A percentile compares a stretch with the other conserved stretches of the same genome.
phyloP scores from a whole-genome alignment of 2,888 invertebrate genomes.

The Lepidochrysops patricia region DNA sequence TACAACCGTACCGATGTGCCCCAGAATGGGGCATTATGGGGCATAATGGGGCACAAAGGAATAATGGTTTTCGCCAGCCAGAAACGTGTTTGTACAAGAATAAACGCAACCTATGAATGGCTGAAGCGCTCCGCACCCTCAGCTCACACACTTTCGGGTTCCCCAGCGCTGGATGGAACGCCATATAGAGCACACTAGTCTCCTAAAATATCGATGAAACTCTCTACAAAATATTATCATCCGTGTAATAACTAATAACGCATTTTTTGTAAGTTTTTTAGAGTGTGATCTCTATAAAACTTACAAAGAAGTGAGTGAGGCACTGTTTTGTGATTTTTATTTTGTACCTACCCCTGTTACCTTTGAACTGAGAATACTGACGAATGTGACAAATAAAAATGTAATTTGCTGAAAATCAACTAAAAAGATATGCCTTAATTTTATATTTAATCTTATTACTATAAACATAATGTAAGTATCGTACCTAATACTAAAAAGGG shows the following conservation, averaged over 20 bases:
- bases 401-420: too few relatives aligned
- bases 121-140: constrained; percentile 35
- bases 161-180: neutral
- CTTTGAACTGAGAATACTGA: too few relatives aligned
- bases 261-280: neutral
- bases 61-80: constrained; percentile 32
- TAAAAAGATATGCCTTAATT: too few relatives aligned
- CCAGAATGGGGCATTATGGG: constrained; percentile 20
- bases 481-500: too few relatives aligned
- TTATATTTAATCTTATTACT: too few relatives aligned
- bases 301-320: too few relatives aligned
- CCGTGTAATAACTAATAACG: neutral
- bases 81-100: constrained; percentile 42
- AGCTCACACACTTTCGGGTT: constrained; percentile 5
- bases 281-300: too few relatives aligned
- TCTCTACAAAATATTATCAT: neutral
- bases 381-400: too few relatives aligned
- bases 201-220: neutral
- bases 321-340: neutral
- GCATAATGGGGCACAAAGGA: constrained; percentile 27
- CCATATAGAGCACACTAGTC: neutral
- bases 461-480: too few relatives aligned
- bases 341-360: too few relatives aligned
- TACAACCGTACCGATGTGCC: constrained; percentile 21
- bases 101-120: constrained; percentile 35